Evolutionary conservation across 2,888 invertebrate genomes (phyloP).

Genomic region (Troglohyphantes excavatus): DNA sequence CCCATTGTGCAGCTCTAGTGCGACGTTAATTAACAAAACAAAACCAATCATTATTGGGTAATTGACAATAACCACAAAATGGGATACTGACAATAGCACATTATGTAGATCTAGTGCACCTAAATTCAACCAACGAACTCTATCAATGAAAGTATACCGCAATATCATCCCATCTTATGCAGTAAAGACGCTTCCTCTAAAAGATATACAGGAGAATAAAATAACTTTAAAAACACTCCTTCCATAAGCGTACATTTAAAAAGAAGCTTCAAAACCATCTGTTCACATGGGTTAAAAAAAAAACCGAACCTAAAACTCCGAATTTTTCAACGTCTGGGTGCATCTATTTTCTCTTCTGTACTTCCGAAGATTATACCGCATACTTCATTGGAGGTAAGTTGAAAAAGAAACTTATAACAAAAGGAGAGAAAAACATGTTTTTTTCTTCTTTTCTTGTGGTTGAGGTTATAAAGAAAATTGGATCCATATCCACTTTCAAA

Average conservation of each 20-base stretch:
- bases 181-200: too few species aligned
- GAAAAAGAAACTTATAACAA: neutral
- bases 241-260: neutral
- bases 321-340: neutral
- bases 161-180: too few species aligned
- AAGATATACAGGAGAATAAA: neutral
- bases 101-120: too few species aligned
- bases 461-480: neutral
- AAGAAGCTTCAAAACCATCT: slow-evolving; percentile 1
- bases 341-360: neutral
- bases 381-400: neutral
- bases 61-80: too few species aligned
- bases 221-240: neutral
- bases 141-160: too few species aligned
- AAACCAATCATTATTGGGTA: too few species aligned
- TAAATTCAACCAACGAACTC: too few species aligned
- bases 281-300: neutral
- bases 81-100: too few species aligned
- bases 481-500: neutral
- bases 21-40: too few species aligned
- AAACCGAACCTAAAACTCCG: neutral
- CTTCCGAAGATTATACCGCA: neutral
- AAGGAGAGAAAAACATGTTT: neutral
- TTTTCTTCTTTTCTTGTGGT: neutral
- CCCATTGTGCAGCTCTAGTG: too few species aligned